phyloP scores from a whole-genome alignment of 2,888 invertebrate genomes.

The Meloe dianella region DNA sequence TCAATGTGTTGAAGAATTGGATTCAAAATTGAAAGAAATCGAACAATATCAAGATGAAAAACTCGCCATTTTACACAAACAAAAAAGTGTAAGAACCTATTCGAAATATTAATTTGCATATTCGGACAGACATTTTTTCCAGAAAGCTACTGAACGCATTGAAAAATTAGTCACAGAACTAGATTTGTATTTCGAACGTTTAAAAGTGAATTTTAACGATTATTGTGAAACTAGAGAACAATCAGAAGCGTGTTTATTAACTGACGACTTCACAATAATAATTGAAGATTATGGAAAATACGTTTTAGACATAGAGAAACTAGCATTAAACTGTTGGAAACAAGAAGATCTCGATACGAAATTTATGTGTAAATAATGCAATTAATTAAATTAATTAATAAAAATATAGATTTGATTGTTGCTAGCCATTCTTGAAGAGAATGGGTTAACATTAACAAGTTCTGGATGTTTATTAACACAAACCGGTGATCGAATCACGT shows the following conservation, averaged over 20 bases:
- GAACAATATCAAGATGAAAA: not conserved
- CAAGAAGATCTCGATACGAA: not conserved
- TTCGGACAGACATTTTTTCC: not conserved
- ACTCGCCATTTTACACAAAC: too few species aligned
- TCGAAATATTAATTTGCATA: too few species aligned
- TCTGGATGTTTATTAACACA: constrained; percentile 49
- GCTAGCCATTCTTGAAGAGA: constrained; percentile 41
- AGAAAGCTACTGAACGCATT: not conserved
- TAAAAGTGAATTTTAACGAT: not conserved
- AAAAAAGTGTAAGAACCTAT: too few species aligned
- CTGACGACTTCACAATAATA: not conserved
- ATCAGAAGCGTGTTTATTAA: not conserved
- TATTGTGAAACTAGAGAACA: not conserved
- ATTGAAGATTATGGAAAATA: not conserved
- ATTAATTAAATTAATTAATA: constrained; percentile 39
- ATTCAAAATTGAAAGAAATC: not conserved
- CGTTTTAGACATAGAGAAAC: not conserved
- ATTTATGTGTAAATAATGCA: constrained; percentile 40
- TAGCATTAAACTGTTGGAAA: not conserved
- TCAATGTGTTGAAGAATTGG: not conserved
- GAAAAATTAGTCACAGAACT: not conserved
- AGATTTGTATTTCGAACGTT: constrained; percentile 7
- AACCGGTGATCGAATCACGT: constrained; percentile 48
- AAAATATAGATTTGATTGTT: constrained; percentile 31
- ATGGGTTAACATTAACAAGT: constrained; percentile 49